phyloP scores from a whole-genome alignment of 1,140 invertebrate genomes.

The Nephila pilipes region DNA sequence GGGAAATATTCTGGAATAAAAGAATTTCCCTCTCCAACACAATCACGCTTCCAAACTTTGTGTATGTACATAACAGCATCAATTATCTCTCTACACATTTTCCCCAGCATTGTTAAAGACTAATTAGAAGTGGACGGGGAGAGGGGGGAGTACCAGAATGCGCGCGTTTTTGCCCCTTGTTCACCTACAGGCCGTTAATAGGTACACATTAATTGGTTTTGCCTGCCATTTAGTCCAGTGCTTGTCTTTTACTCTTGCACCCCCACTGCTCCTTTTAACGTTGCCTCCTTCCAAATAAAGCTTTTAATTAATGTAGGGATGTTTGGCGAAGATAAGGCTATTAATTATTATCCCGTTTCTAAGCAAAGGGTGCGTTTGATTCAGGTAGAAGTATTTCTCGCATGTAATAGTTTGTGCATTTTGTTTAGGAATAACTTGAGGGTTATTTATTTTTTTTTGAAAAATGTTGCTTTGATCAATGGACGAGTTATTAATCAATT shows the following conservation, averaged over 20 bases:
- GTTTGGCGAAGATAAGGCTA: conserved; percentile 60
- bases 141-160: neutral
- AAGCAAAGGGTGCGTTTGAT: neutral
- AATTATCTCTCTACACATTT: conserved; percentile 31
- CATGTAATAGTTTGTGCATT: neutral
- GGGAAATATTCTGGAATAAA: neutral
- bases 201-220: conserved; percentile 69
- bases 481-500: too few species aligned
- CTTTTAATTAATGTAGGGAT: conserved; percentile 70
- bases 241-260: conserved; percentile 14
- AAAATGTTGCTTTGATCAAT: too few species aligned
- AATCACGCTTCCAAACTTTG: conserved; percentile 26
- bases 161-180: conserved; percentile 55
- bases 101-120: conserved; percentile 56
- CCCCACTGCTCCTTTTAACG: neutral
- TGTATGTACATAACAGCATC: conserved; percentile 53
- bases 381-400: neutral
- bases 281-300: conserved; percentile 43
- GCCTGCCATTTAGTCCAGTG: conserved; percentile 3
- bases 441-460: too few species aligned
- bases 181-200: conserved; percentile 56
- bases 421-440: neutral
- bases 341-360: conserved; percentile 39
- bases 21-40: conserved; percentile 1
- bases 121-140: conserved; percentile 59